Conservation (phyloP, 2,797 vertebrate genomes). For the Arnoldichthys spilopterus region DNA sequence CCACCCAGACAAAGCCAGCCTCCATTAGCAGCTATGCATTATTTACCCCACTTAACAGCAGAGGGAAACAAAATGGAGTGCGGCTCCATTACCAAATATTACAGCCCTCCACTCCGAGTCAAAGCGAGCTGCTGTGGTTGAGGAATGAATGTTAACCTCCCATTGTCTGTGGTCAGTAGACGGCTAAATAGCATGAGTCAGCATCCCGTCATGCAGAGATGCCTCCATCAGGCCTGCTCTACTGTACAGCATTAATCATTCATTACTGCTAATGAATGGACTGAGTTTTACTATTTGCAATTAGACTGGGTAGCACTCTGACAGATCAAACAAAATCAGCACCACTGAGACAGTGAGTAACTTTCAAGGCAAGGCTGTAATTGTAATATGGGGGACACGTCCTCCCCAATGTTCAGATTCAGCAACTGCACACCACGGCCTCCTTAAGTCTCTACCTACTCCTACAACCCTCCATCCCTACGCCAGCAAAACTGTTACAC, state of each 20-base stretch:
- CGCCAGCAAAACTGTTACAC: no score
- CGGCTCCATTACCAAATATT: conserved; percentile 64
- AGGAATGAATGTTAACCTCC: conserved; percentile 57
- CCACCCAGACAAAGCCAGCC: conserved; percentile 56
- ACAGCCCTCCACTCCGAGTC: conserved; percentile 60
- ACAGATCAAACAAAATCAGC: conserved; percentile 67
- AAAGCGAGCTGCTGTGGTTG: conserved; percentile 54
- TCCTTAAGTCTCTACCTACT: no score
- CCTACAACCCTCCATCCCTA: no score
- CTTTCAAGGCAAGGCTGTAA: no score
- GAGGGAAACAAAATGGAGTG: conserved; percentile 72
- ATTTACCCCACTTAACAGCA: conserved; percentile 69
- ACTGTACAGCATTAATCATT: conserved; percentile 80
- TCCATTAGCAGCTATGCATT: conserved; percentile 76
- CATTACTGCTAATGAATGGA: conserved; percentile 68
- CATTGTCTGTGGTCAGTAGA: conserved; percentile 65
- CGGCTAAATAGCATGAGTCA: conserved; percentile 62
- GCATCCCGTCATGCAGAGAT: conserved; percentile 51
- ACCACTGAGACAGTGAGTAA: conserved; percentile 63
- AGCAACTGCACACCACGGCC: no score
- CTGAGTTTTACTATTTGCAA: conserved; percentile 76
- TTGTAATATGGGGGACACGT: no score
- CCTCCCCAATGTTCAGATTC: no score
- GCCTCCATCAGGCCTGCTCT: conserved; percentile 54
- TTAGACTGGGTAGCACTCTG: conserved; percentile 73